Percentiles rank a stretch among this genome's conserved stretches.
Conservation (phyloP, 2,888 invertebrate genomes). For the Heliconius cydno region DNA sequence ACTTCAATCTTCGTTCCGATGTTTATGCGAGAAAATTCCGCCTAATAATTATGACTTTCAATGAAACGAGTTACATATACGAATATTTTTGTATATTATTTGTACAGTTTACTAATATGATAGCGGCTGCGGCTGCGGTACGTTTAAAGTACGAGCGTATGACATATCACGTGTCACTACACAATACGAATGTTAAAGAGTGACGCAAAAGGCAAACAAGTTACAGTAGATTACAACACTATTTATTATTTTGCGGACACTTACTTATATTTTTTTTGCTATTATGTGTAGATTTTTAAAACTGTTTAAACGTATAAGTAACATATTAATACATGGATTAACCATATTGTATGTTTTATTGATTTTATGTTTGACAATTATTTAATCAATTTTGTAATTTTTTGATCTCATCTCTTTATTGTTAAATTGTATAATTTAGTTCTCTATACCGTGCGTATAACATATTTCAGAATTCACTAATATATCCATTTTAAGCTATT, state of each 20-base stretch:
- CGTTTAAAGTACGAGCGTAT: constrained; percentile 32
- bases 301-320: no score
- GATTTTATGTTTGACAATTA: background rate
- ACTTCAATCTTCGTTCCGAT: constrained; percentile 8
- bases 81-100: constrained; percentile 27
- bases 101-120: constrained; percentile 19
- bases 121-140: constrained; percentile 23
- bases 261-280: background rate
- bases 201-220: constrained; percentile 46
- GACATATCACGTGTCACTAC: constrained; percentile 47
- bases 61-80: constrained; percentile 17
- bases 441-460: no score
- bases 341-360: background rate
- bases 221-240: constrained; percentile 40
- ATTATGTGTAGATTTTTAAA: background rate
- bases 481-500: no score
- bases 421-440: no score
- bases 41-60: constrained; percentile 34
- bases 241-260: constrained; percentile 33
- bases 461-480: no score
- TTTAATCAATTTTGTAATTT: no score
- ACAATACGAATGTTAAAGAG: constrained; percentile 46
- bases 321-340: background rate
- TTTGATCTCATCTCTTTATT: no score
- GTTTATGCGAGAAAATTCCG: constrained; percentile 7